Conservation (phyloP, 1,140 invertebrate species). For the Probaryconus sp. region DNA sequence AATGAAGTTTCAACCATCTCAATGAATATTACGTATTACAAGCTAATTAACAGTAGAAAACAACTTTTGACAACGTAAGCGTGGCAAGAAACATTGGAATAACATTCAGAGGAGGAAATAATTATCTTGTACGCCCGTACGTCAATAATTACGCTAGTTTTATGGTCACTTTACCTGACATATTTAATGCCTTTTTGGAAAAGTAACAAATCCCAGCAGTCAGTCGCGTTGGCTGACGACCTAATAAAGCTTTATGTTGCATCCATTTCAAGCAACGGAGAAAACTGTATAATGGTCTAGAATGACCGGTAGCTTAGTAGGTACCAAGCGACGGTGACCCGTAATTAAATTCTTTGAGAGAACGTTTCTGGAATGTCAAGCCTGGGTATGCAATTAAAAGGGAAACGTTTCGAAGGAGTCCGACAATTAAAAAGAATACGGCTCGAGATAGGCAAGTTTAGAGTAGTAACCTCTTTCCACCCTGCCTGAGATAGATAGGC, state of each 20-base stretch:
- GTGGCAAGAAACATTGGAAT: not conserved
- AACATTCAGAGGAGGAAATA: conserved; percentile 36
- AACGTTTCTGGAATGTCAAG: conserved; percentile 76
- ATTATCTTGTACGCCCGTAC: conserved; percentile 37
- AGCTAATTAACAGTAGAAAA: not conserved
- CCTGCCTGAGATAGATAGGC: conserved; percentile 53
- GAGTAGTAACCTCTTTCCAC: conserved; percentile 12
- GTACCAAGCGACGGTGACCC: conserved; percentile 62
- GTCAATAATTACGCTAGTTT: conserved; percentile 53
- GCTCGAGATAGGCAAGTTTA: conserved; percentile 68
- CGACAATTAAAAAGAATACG: conserved; percentile 78
- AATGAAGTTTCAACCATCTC: no score
- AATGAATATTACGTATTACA: no score
- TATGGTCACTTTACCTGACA: conserved; percentile 58
- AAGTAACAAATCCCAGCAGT: conserved; percentile 63
- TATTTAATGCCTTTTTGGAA: conserved; percentile 61
- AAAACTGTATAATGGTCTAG: conserved; percentile 59
- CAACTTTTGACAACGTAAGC: not conserved
- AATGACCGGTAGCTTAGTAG: conserved; percentile 63
- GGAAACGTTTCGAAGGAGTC: conserved; percentile 75
- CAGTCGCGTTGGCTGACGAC: conserved; percentile 53
- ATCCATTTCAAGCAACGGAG: conserved; percentile 63
- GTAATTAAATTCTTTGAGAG: conserved; percentile 78
- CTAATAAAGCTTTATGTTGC: conserved; percentile 70
- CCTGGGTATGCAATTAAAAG: conserved; percentile 75